Evolutionary conservation across 1,140 invertebrate species (phyloP), one percentile per base, ranked within the genome.

Genomic region (Parapsyche elsis): DNA sequence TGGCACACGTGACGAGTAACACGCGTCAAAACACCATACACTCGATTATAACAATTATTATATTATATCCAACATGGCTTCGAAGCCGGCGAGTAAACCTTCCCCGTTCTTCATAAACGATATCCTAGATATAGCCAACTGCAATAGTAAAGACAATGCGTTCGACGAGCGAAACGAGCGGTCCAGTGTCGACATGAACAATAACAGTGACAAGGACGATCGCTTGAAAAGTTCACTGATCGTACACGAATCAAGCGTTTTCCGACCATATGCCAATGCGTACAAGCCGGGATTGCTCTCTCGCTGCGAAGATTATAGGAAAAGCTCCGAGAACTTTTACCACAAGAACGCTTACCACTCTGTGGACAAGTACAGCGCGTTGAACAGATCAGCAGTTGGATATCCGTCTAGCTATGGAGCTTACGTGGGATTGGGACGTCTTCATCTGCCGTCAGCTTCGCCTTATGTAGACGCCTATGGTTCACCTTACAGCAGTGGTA

Each of bases 61-160:
- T 24, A 4, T 24, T 46, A n/a, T 1, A 53, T 19, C 1, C 57
- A n/a, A 14, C 10, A 83, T 83, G 82, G 76, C 77, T 21, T 80
- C 80, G 44, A 78, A 70, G 1, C 67, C 81, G 23, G 73, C 76
- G 2, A 24, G 71, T 9, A 81, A 79, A 45, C 53, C 78, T 12
- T 83, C 81, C 21, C 81, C 83, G 44, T 83, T 83, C 70, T 67
- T 80, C 7, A 83, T 83, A 59, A 81, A 83, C 64, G 83, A 83
- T 53, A 80, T 83, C 67, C 73, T 83, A 26, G 57, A 64, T n/a
- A 14, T 53, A 10, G 10, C 2, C 2, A 53, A 53, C 49, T 5
- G 12, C 10, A 53, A 53, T 16, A 53, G 12, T 1, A 53, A 76
- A 5, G 9, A 74, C 73, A 46, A 79, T 30, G 1, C 30, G 30